A percentile compares a stretch with the other conserved stretches of the same genome.
These are phyloP conservation scores for Bradypodion pumilum DNA, from an alignment of 2,797 vertebrate species.

Conservation along the genomic window DNA sequence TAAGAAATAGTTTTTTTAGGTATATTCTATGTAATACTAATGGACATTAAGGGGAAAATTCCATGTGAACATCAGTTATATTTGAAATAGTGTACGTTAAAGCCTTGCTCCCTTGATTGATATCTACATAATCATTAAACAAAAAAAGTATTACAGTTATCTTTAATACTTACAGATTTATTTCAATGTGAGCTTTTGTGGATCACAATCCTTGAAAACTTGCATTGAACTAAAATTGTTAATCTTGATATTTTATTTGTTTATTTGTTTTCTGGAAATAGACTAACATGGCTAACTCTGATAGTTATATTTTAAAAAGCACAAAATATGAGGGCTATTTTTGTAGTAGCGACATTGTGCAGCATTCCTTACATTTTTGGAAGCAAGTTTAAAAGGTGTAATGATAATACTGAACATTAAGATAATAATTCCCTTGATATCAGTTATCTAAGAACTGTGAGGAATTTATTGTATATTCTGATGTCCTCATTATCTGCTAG, in stretches of 20 bases:
- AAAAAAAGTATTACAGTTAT: not conserved
- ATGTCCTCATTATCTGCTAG: not conserved
- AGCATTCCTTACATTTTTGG: conserved; percentile 18
- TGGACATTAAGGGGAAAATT: conserved; percentile 39
- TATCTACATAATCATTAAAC: not conserved
- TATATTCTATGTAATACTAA: conserved; percentile 41
- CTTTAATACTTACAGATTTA: no score
- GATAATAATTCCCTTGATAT: not conserved
- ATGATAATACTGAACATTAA: conserved; percentile 7
- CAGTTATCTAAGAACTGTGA: not conserved
- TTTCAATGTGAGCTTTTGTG: no score
- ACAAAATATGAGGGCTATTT: not conserved
- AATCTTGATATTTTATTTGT: no score
- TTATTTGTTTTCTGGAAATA: no score
- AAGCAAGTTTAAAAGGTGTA: conserved; percentile 10
- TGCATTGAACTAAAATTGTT: no score
- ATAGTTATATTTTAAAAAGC: no score
- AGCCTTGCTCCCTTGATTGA: conserved; percentile 38
- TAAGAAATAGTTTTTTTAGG: conserved; percentile 58
- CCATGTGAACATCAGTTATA: not conserved
- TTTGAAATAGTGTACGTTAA: conserved; percentile 21
- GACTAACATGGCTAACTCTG: no score
- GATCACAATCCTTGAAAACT: no score
- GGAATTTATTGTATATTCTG: not conserved
- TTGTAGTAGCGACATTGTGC: not conserved